Conservation (phyloP, 2,113 vertebrate species). For the Ptilorrhoa leucosticta region DNA sequence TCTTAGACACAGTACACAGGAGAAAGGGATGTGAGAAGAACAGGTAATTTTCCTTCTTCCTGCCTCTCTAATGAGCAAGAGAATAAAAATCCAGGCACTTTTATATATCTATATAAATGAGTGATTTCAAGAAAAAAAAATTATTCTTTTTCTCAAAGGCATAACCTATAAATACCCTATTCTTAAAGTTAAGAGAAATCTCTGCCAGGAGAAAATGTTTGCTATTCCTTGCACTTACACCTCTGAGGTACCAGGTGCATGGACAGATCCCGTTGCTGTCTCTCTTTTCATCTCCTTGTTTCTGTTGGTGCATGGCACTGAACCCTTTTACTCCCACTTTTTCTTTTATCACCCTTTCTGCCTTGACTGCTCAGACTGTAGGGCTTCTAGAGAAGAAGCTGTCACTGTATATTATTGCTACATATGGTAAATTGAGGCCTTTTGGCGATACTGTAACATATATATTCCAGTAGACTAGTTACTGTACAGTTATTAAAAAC, state of each 20-base stretch:
- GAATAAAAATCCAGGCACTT: not conserved
- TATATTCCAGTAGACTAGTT: not conserved
- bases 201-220: not conserved
- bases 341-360: not conserved
- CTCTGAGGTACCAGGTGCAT: not conserved
- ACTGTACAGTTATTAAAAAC: not conserved
- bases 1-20: not conserved
- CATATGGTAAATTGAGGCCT: not conserved
- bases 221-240: not conserved
- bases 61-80: not conserved
- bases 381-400: not conserved
- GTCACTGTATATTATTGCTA: not conserved
- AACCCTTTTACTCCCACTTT: fast-evolving
- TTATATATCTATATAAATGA: not conserved
- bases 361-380: not conserved
- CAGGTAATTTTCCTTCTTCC: not conserved
- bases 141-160: not conserved
- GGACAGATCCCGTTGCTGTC: not conserved
- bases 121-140: not conserved
- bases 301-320: not conserved
- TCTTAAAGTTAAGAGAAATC: not conserved
- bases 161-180: not conserved
- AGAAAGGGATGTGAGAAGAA: not conserved
- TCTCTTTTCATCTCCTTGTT: not conserved
- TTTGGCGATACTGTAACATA: not conserved